Conservation (phyloP, 2,888 invertebrate species). For the Altica lythri region DNA sequence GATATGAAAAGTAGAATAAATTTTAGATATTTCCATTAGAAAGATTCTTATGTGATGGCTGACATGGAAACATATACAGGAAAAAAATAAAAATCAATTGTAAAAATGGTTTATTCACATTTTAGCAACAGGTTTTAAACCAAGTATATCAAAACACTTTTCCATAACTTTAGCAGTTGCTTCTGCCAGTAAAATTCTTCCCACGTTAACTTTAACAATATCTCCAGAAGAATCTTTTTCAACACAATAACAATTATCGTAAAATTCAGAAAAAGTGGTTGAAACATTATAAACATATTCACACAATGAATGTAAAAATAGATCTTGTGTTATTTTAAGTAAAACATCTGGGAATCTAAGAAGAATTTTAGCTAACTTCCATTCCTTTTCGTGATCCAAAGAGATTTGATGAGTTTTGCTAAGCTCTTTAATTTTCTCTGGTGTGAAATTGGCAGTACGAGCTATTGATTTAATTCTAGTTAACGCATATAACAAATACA, state of each 20-base stretch:
- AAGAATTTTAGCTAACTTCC: constrained; percentile 89
- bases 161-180: constrained; percentile 87
- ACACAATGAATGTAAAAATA: constrained; percentile 86
- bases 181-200: constrained; percentile 89
- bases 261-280: constrained; percentile 94
- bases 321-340: constrained; percentile 77
- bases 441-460: constrained; percentile 72
- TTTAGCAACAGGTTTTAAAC: constrained; percentile 86
- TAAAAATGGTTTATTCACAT: constrained; percentile 69
- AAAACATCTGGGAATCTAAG: constrained; percentile 88
- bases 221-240: constrained; percentile 86
- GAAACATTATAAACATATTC: constrained; percentile 95
- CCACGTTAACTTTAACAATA: constrained; percentile 80
- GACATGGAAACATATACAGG: no score
- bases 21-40: no score
- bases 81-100: background rate
- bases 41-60: no score
- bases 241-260: constrained; percentile 96
- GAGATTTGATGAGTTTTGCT: constrained; percentile 66
- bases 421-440: constrained; percentile 66
- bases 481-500: constrained; percentile 92
- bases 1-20: no score
- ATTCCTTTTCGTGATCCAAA: constrained; percentile 89
- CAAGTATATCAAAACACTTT: constrained; percentile 87
- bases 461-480: constrained; percentile 93